Evolutionary conservation across 2,113 vertebrate genomes (phyloP), one percentile per base, ranked within the genome.

Genomic region (Petroica traversi): DNA sequence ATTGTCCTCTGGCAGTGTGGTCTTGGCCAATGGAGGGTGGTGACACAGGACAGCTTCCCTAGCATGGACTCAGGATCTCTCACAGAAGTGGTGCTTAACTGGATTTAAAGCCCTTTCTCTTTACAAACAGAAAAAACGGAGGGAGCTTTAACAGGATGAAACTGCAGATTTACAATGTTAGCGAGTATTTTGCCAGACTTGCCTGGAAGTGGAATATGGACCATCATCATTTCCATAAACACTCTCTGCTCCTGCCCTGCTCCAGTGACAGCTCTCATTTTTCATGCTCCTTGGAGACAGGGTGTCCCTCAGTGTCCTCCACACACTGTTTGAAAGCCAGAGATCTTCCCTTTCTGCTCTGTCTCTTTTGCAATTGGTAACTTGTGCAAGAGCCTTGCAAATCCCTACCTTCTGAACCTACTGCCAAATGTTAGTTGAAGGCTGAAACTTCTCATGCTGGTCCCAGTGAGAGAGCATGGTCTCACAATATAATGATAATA

Each of bases 401-500:
- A 80, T 67, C 46, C 19, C 40, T 67, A 18, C 26, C 14, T 91
- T 73, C 62, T 4, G 3, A 85, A 31, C 24, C 19, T 62, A 25
- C 43, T 88, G 92, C 49, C 72, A 92, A 83, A 71, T 28, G 8
- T 69, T 26, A 51, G 23, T 17, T 1, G 12, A n/a, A 71, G 55
- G n/a, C 55, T 51, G 62, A 90, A 92, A 71, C 46, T 74, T 78
- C 48, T 88, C 52, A 17, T 45, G n/a, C 28, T 25, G 28, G 51
- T 92, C 88, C 64, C 71, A 54, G 55, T 2, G 67, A 88, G 89
- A 40, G 46, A 89, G 40, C 3, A 5, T 1, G 16, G 74, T 86
- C 85, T 79, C 81, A 55, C 55, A 90, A 54, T 66, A 74, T 68
- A 93, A 95, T 93, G 89, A 94, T 82, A 89, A 95, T 91, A 85